Evolutionary conservation across 2,797 vertebrate species (phyloP).

Genomic region (Erethizon dorsatum): DNA sequence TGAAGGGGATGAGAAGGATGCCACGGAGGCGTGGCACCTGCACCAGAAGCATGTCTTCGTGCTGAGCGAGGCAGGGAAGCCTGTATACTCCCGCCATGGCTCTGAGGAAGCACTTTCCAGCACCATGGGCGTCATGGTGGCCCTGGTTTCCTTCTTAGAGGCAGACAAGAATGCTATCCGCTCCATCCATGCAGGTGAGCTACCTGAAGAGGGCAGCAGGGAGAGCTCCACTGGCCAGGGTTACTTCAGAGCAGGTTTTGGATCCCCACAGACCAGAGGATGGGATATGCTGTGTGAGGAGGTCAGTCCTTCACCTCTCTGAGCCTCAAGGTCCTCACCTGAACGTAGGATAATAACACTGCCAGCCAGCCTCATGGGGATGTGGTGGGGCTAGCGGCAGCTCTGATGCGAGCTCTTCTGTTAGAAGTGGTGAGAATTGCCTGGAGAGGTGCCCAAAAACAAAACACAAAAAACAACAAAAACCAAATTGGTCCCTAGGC

Average conservation of each 20-base stretch:
- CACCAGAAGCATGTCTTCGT: conserved; percentile 98
- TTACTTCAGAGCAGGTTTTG: neutral
- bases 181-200: conserved; percentile 97
- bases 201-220: conserved; percentile 13
- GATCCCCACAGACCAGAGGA: neutral
- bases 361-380: neutral
- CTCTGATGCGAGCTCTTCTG: neutral
- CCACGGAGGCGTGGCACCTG: conserved; percentile 94
- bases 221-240: neutral
- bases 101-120: conserved; percentile 98
- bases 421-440: neutral
- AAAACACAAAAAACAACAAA: neutral
- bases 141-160: conserved; percentile 97
- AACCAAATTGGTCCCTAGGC: neutral
- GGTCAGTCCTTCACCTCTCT: neutral
- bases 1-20: conserved; percentile 94
- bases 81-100: conserved; percentile 97
- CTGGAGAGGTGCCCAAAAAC: neutral
- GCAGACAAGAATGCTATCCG: conserved; percentile 96
- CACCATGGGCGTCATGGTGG: conserved; percentile 99
- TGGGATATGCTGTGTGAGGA: neutral
- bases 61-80: conserved; percentile 98
- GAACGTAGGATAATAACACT: neutral
- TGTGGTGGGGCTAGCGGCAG: neutral
- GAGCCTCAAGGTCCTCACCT: neutral